phyloP scores from a whole-genome alignment of 2,888 invertebrate species.

The Spodoptera littoralis region DNA sequence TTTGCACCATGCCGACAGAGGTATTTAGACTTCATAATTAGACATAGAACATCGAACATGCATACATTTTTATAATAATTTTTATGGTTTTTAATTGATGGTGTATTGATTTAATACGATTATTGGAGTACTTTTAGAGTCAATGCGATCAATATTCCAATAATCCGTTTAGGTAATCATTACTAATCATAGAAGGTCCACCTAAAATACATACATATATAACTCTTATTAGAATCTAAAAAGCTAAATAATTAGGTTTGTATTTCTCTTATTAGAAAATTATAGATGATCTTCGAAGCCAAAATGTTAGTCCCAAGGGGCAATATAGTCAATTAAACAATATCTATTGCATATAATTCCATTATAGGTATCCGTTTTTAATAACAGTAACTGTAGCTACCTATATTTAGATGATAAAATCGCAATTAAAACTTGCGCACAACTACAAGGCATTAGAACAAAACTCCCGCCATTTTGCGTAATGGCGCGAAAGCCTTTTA shows the following conservation, averaged over 20 bases:
- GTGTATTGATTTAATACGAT: not conserved
- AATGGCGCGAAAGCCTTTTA: conserved; percentile 42
- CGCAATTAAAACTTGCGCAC: conserved; percentile 14
- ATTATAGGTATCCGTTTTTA: not conserved
- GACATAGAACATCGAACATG: conserved; percentile 13
- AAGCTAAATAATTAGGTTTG: too few species aligned
- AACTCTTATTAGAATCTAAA: too few species aligned
- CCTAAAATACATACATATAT: too few species aligned
- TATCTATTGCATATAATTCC: not conserved
- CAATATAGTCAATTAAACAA: not conserved
- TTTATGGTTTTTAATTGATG: not conserved
- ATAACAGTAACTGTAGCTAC: conserved; percentile 1
- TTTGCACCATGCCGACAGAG: conserved; percentile 25
- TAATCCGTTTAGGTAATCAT: too few species aligned
- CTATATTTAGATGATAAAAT: conserved; percentile 9
- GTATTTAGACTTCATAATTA: conserved; percentile 28
- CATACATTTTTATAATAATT: conserved; percentile 11
- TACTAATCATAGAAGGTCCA: too few species aligned
- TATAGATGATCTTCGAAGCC: too few species aligned
- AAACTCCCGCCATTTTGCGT: conserved; percentile 35
- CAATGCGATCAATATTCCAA: too few species aligned
- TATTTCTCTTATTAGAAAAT: too few species aligned
- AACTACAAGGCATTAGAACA: conserved; percentile 6
- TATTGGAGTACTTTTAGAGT: too few species aligned
- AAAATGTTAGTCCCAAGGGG: too few species aligned